Evolutionary conservation across 1,140 invertebrate species (phyloP).

Genomic region (Drosophila tsacasi): DNA sequence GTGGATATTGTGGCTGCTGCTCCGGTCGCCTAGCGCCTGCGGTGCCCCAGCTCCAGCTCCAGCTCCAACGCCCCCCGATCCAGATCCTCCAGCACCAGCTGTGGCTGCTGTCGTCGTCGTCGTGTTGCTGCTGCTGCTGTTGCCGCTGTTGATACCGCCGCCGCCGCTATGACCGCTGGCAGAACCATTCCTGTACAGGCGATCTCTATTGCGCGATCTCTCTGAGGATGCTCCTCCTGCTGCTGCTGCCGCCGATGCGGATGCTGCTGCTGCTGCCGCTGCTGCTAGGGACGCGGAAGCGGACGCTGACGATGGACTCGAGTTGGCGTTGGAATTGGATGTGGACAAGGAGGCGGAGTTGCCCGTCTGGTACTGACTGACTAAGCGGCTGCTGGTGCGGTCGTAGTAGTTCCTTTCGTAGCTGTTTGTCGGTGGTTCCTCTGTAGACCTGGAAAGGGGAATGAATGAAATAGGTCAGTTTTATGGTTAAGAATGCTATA

Average conservation of each 20-base stretch:
- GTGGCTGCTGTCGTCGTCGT: constrained; percentile 56
- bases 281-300: constrained; percentile 22
- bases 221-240: constrained; percentile 47
- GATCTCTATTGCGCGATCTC: constrained; percentile 71
- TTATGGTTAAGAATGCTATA: background rate
- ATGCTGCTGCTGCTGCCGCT: constrained; percentile 12
- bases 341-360: constrained; percentile 46
- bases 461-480: constrained; percentile 11
- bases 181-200: constrained; percentile 77
- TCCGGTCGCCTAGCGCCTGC: constrained; percentile 73
- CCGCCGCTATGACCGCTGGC: constrained; percentile 66
- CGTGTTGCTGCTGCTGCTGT: constrained; percentile 54
- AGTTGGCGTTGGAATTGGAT: constrained; percentile 34
- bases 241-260: constrained; percentile 17
- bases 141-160: constrained; percentile 51
- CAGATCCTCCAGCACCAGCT: constrained; percentile 51
- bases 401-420: constrained; percentile 86
- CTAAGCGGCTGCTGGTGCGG: constrained; percentile 74
- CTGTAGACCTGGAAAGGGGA: constrained; percentile 84
- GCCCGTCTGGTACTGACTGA: constrained; percentile 66
- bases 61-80: constrained; percentile 69
- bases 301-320: constrained; percentile 36
- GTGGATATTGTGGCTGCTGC: constrained; percentile 78
- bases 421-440: constrained; percentile 85
- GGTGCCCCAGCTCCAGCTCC: constrained; percentile 28